phyloP scores from a whole-genome alignment of 2,797 vertebrate species.

The Malurus splendens region DNA sequence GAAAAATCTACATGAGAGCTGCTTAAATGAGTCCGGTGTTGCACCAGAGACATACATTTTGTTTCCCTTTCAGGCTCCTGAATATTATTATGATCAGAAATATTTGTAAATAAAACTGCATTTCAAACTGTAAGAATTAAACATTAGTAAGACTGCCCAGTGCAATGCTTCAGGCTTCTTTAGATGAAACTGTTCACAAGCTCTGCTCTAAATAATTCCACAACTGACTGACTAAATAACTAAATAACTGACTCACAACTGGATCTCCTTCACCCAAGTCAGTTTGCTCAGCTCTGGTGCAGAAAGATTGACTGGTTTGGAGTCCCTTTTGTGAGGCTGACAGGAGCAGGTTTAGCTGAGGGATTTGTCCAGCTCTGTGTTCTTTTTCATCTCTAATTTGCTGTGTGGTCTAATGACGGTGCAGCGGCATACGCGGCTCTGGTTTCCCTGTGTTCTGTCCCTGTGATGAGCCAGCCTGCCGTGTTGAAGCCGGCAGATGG shows the following conservation, averaged over 20 bases:
- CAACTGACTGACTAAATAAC: too few relatives aligned
- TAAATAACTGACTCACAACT: neutral
- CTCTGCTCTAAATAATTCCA: neutral
- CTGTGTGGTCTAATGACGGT: accelerated
- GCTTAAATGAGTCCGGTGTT: neutral
- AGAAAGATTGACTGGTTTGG: neutral
- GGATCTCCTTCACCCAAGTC: neutral
- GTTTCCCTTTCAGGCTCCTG: neutral
- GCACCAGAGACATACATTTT: neutral
- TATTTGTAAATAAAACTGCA: neutral
- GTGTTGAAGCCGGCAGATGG: constrained; percentile 10
- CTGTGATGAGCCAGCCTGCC: neutral
- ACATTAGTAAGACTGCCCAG: neutral
- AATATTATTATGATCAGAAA: neutral
- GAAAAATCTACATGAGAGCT: neutral
- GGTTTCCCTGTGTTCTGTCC: neutral
- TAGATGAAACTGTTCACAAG: neutral
- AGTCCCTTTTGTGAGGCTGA: neutral
- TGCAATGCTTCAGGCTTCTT: neutral
- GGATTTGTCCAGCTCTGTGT: neutral
- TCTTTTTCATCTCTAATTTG: neutral
- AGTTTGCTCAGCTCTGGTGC: neutral
- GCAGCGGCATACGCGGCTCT: accelerated
- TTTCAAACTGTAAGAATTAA: neutral
- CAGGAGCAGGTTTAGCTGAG: neutral